Base-by-base conservation (phyloP, 2,888 invertebrate genomes). In the Oxytorus armatus region DNA sequence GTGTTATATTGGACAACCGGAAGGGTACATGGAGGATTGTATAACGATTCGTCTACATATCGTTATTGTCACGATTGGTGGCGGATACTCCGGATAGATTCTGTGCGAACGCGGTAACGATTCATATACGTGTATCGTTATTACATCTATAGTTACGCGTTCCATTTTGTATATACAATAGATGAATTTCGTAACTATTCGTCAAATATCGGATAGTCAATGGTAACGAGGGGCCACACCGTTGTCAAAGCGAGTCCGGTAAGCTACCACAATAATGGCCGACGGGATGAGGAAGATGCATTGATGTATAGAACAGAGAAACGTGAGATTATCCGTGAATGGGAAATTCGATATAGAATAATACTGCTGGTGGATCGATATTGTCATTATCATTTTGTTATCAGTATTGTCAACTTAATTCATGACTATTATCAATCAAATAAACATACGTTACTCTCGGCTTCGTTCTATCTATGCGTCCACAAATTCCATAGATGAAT, bases 181-280 rank as follows among this genome's bases (percentile, higher is more conserved):
- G 66, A 75, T 75, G 59, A 65, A 68, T 49, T 63, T 14, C 36
- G 8, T 33, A n/a, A n/a, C 72, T n/a, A 63, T 63, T 73, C 72
- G 72, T 80, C 80, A 73, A 80, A 73, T 51, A 44, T 61, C 66
- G 66, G 55, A 53, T 21, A 25, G 42, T 49, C 66, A 33, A 47
- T 44, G 5, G 39, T 21, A 53, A 66, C 66, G 44, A 33, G n/a
- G n/a, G 14, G 44, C 49, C 10, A 8, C 61, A 55, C 39, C 23
- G 59, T 76, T 66, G 33, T 61, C 72, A 55, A 47, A 66, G 55
- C 70, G 14, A 51, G 21, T 29, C 14, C 18, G 23, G 0, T 23
- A 11, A 3, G 11, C n/a, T 29, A 44, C 14, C 18, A 11, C 53
- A 53, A 29, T 39, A 44, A 63, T 21, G 68, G 49, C 39, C 8